These are phyloP conservation scores for Drosophila lutescens DNA, from an alignment of 2,888 invertebrate genomes.

Conservation along the genomic window DNA sequence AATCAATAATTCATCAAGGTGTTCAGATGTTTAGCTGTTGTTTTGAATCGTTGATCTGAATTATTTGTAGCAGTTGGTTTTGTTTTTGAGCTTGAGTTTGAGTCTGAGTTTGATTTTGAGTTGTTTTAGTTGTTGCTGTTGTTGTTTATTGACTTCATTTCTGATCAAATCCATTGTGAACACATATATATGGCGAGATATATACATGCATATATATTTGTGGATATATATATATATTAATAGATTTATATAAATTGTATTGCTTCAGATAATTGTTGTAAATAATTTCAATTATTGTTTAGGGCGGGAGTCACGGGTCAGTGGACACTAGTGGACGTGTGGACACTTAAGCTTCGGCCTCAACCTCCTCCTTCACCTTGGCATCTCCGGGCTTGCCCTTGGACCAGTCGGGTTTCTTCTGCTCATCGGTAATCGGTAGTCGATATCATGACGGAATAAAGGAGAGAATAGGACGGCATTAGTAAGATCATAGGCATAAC, in stretches of 20 bases:
- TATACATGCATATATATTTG: slow-evolving; percentile 74
- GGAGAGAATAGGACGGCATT: slow-evolving; percentile 20
- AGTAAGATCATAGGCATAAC: not conserved
- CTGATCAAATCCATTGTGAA: slow-evolving; percentile 51
- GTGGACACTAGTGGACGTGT: slow-evolving; percentile 83
- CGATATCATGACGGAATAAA: slow-evolving; percentile 24
- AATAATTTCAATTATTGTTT: slow-evolving; percentile 73
- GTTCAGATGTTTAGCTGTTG: slow-evolving; percentile 72
- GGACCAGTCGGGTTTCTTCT: slow-evolving; percentile 98
- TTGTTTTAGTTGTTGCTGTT: slow-evolving; percentile 50
- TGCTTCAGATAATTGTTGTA: slow-evolving; percentile 65
- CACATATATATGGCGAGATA: slow-evolving; percentile 62
- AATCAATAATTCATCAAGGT: slow-evolving; percentile 72
- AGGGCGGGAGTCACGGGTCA: slow-evolving; percentile 83
- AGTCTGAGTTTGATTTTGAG: slow-evolving; percentile 39
- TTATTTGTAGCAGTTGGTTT: slow-evolving; percentile 66
- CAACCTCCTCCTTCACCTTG: slow-evolving; percentile 94
- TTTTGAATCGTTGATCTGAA: slow-evolving; percentile 64
- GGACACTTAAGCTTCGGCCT: slow-evolving; percentile 91
- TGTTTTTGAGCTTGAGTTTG: slow-evolving; percentile 45
- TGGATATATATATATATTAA: slow-evolving; percentile 67
- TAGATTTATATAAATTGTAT: slow-evolving; percentile 55
- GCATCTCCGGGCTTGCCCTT: slow-evolving; percentile 94
- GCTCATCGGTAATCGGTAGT: slow-evolving; percentile 83
- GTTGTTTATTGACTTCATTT: slow-evolving; percentile 60